Conservation (phyloP, 1,140 invertebrate species). For the Hypothenemus hampei region DNA sequence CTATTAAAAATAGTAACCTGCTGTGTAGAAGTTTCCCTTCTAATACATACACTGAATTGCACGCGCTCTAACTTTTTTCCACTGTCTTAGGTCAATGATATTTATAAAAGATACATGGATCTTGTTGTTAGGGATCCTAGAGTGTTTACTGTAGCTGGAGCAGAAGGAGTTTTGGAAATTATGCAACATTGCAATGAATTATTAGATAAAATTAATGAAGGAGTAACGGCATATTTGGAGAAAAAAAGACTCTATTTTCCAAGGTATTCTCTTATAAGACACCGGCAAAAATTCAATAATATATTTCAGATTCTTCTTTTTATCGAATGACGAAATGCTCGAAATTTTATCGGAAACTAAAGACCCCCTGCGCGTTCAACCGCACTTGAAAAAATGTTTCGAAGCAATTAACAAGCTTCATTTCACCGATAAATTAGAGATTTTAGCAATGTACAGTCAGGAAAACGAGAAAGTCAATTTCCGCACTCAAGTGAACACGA, state of each 20-base stretch:
- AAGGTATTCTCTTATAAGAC: conserved; percentile 46
- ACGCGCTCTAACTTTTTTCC: too few relatives aligned
- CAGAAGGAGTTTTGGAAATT: conserved; percentile 66
- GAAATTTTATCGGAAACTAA: conserved; percentile 92
- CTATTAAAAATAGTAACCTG: too few relatives aligned
- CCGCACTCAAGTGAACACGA: conserved; percentile 65
- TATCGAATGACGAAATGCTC: conserved; percentile 93
- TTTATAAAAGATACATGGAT: conserved; percentile 77
- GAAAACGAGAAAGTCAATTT: conserved; percentile 77
- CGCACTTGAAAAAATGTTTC: conserved; percentile 90
- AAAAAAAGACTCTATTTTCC: conserved; percentile 89
- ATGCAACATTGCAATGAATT: conserved; percentile 67
- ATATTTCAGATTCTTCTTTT: conserved; percentile 90
- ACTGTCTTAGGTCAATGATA: conserved; percentile 58
- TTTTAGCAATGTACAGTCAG: conserved; percentile 78
- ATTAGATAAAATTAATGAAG: conserved; percentile 78
- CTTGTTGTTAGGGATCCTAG: conserved; percentile 65
- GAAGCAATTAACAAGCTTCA: conserved; percentile 68
- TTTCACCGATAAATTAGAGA: conserved; percentile 74
- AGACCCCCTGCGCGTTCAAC: conserved; percentile 81
- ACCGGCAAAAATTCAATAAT: neutral
- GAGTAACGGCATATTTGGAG: conserved; percentile 86
- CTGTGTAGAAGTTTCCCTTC: too few relatives aligned
- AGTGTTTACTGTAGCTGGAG: conserved; percentile 69
- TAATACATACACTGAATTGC: neutral